Evolutionary conservation across 2,888 invertebrate species (phyloP).

Genomic region (Hydroisotoma schaefferi): DNA sequence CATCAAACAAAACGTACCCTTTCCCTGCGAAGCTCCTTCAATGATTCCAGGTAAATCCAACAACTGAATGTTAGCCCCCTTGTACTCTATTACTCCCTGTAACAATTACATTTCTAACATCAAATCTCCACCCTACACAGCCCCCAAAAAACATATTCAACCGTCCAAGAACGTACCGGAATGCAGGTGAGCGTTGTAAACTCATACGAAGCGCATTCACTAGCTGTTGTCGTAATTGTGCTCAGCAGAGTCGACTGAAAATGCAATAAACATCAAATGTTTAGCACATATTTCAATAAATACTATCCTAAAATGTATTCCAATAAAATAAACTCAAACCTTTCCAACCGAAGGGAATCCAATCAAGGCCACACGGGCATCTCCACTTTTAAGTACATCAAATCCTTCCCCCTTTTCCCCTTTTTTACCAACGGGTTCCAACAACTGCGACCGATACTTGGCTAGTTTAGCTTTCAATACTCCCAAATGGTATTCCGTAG

Average conservation of each 20-base stretch:
- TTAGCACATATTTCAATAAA: not conserved
- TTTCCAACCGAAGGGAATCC: constrained; percentile 99
- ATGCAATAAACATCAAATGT: constrained; percentile 3
- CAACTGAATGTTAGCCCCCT: constrained; percentile 96
- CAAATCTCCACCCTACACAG: not conserved
- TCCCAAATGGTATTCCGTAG: constrained; percentile 98
- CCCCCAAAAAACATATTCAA: not conserved
- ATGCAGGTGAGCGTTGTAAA: constrained; percentile 99
- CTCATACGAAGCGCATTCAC: constrained; percentile 96
- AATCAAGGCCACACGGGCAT: constrained; percentile 95
- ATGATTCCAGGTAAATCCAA: constrained; percentile 99
- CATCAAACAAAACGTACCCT: constrained; percentile 52
- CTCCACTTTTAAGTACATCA: constrained; percentile 98
- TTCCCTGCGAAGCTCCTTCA: constrained; percentile 91
- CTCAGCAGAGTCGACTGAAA: constrained; percentile 85
- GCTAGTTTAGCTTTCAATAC: constrained; percentile 94
- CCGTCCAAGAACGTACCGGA: constrained; percentile 22
- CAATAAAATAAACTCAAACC: too few species aligned
- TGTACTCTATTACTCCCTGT: constrained; percentile 97
- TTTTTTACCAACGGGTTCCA: constrained; percentile 90
- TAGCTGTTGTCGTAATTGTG: constrained; percentile 91
- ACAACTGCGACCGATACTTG: constrained; percentile 86
- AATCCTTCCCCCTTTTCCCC: constrained; percentile 93
- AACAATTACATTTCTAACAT: constrained; percentile 59
- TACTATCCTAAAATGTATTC: not conserved